Base-by-base conservation (phyloP, 2,888 invertebrate genomes). In the Caenorhabditis panamensis region DNA sequence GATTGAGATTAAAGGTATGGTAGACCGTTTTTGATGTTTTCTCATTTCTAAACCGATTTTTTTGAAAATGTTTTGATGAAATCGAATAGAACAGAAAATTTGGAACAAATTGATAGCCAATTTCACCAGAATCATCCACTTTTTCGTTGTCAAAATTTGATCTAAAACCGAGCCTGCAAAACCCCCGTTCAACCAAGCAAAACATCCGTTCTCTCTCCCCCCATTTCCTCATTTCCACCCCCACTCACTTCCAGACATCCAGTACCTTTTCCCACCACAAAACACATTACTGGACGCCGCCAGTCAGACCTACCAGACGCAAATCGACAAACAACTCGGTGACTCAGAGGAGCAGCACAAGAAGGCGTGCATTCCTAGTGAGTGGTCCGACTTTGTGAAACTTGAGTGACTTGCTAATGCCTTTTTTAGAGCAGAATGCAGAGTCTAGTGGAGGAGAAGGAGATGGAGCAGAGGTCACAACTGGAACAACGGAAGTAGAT, bases 211-310 rank as follows among this genome's bases (percentile, higher is more conserved):
- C 41, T 41, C 2, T 9, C 9, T 4, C 9, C 31, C 31, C 31
- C 31, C 31, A 31, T 9, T 31, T 9, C 31, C 31, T 31, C n/a
- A n/a, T 31, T 9, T 31, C 31, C 31, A 6, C 31, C 31, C 9
- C 31, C 31, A 31, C 4, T 6, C 1, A 16, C 6, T 47, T 63
- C 0, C 67, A 78, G 78, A 78, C 51, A 78, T 71, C 22, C 51
- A 78, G 44, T 66, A 36, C 44, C 53, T 78, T 2, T 78, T 78
- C 66, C 78, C 78, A 20, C 78, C 78, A 22, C 78, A 78, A 78
- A 78, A 78, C 37, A 78, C 78, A 36, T 44, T 71, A 22, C 16
- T 66, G 9, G 56, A 58, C 11, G 58, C 18, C 16, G 51, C 20
- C 18, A 22, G 5, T 5, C 36, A 56, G 49, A 49, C 36, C n/a